Percentiles rank a stretch among this genome's conserved stretches.
Evolutionary conservation across 2,888 invertebrate species (phyloP).

Genomic region (Thumatha senex): DNA sequence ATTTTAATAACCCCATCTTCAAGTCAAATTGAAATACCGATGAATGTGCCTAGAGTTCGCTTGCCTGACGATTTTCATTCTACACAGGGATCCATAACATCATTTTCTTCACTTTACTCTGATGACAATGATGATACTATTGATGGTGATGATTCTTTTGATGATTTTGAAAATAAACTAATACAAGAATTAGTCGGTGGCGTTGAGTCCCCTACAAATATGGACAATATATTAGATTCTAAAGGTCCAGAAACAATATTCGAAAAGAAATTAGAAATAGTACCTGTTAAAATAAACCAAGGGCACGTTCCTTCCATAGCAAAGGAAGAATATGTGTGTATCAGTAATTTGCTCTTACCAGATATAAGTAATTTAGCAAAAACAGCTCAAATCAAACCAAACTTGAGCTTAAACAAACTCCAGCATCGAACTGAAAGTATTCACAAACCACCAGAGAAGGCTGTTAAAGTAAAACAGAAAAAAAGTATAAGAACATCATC

Average conservation of each 20-base stretch:
- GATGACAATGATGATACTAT: slow-evolving; percentile 61
- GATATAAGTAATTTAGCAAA: slow-evolving; percentile 60
- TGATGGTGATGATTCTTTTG: slow-evolving; percentile 44
- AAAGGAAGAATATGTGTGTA: slow-evolving; percentile 68
- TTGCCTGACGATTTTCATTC: slow-evolving; percentile 76
- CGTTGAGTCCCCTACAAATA: slow-evolving; percentile 68
- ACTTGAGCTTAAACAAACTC: slow-evolving; percentile 70
- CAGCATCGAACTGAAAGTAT: slow-evolving; percentile 74
- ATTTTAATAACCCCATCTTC: slow-evolving; percentile 85
- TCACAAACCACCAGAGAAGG: slow-evolving; percentile 69
- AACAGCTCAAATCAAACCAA: slow-evolving; percentile 75
- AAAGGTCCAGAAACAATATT: slow-evolving; percentile 72
- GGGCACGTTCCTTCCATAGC: slow-evolving; percentile 51
- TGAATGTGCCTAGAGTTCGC: slow-evolving; percentile 77
- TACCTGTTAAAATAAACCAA: slow-evolving; percentile 70
- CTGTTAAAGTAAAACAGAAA: slow-evolving; percentile 67
- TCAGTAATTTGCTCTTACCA: slow-evolving; percentile 68
- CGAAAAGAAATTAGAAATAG: slow-evolving; percentile 72
- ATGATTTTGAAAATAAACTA: slow-evolving; percentile 71
- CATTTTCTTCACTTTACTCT: slow-evolving; percentile 69
- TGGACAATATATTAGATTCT: slow-evolving; percentile 63
- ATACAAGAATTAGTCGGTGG: slow-evolving; percentile 75
- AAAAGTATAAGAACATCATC: slow-evolving; percentile 56
- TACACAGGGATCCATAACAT: slow-evolving; percentile 58
- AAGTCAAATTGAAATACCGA: slow-evolving; percentile 57